Percentiles rank a stretch among this genome's conserved stretches.
phyloP scores from a whole-genome alignment of 2,888 invertebrate genomes.

The Erebia palarica region DNA sequence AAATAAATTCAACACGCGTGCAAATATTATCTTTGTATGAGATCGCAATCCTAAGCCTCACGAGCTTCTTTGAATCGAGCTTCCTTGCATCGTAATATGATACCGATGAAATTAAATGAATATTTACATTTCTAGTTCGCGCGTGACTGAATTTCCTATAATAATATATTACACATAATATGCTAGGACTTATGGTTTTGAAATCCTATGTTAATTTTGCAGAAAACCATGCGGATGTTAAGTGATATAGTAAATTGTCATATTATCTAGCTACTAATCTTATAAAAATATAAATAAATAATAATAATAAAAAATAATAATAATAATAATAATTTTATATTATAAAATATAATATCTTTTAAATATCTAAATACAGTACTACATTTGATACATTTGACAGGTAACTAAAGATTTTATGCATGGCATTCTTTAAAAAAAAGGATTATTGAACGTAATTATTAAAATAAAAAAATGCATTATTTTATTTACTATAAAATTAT shows the following conservation, averaged over 20 bases:
- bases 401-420: too few relatives aligned
- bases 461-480: too few relatives aligned
- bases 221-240: conserved; percentile 4
- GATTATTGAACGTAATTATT: too few relatives aligned
- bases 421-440: too few relatives aligned
- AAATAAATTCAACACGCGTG: conserved; percentile 27
- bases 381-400: too few relatives aligned
- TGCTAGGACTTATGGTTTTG: background rate
- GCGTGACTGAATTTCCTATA: conserved; percentile 16
- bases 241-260: background rate
- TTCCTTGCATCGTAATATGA: conserved; percentile 32
- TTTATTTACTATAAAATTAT: too few relatives aligned
- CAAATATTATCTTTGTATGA: background rate
- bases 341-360: too few relatives aligned
- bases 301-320: too few relatives aligned
- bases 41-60: conserved; percentile 24
- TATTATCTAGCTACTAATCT: too few relatives aligned
- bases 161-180: background rate
- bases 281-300: too few relatives aligned
- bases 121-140: conserved; percentile 17
- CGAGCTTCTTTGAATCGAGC: conserved; percentile 31
- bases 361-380: too few relatives aligned
- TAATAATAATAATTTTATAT: too few relatives aligned
- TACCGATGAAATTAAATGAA: conserved; percentile 28
- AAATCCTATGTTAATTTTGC: background rate